phyloP scores from a whole-genome alignment of 2,797 vertebrate genomes.

The Phataginus tetradactyla region DNA sequence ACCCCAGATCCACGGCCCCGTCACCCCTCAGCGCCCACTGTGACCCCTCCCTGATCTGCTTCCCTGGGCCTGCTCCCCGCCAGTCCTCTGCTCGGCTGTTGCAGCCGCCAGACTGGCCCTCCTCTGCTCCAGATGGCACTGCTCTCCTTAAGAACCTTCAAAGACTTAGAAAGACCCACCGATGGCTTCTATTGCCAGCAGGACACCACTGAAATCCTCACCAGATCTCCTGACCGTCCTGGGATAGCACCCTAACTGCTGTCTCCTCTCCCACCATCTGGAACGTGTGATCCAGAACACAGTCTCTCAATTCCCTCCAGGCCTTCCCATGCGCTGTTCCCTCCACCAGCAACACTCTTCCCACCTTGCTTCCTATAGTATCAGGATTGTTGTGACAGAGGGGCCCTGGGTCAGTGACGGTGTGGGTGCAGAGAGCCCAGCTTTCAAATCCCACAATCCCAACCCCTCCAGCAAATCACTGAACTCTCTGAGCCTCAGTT shows the following conservation, averaged over 20 bases:
- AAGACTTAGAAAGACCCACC: neutral
- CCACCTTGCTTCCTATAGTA: neutral
- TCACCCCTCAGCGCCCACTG: fast-evolving
- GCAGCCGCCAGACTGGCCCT: neutral
- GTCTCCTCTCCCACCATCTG: neutral
- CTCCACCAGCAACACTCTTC: neutral
- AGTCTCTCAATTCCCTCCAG: neutral
- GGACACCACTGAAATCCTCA: neutral
- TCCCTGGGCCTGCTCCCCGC: neutral
- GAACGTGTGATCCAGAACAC: fast-evolving
- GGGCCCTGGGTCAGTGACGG: fast-evolving
- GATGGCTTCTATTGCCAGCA: neutral
- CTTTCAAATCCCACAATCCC: neutral
- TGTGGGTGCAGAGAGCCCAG: fast-evolving
- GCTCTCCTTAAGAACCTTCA: neutral
- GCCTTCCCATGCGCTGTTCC: neutral
- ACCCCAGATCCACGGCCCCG: neutral
- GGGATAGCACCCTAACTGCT: neutral
- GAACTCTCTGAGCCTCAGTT: neutral
- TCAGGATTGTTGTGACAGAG: neutral
- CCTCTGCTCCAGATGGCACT: neutral
- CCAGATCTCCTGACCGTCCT: fast-evolving
- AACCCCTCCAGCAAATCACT: neutral
- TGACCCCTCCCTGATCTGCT: neutral
- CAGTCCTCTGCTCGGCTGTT: neutral